Evolutionary conservation across 2,113 vertebrate genomes (phyloP).

Genomic region (Ictalurus furcatus): DNA sequence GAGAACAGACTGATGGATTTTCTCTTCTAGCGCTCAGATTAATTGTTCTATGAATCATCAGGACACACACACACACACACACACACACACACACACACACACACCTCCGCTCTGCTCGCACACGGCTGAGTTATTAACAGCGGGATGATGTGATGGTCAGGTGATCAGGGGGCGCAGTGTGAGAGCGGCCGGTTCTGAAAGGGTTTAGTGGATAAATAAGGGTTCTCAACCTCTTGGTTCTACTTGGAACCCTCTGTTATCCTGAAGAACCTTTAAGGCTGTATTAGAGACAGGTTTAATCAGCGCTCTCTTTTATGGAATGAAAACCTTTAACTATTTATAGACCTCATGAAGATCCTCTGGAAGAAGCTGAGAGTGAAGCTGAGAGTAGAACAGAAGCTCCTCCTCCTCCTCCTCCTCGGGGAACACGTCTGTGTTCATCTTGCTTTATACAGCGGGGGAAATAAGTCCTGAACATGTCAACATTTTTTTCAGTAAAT

Average conservation of each 20-base stretch:
- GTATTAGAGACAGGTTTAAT: background rate
- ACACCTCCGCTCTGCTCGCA: background rate
- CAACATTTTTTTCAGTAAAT: too few species aligned
- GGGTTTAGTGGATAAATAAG: too few species aligned
- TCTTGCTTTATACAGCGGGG: too few species aligned
- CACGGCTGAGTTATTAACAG: background rate
- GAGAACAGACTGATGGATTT: background rate
- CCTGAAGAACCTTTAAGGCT: background rate
- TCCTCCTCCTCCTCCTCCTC: too few species aligned
- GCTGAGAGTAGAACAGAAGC: too few species aligned
- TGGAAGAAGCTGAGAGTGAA: too few species aligned
- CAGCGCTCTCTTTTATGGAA: background rate
- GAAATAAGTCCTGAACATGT: too few species aligned
- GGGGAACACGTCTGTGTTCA: too few species aligned
- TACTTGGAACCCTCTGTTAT: too few species aligned
- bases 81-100: background rate
- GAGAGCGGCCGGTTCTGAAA: background rate
- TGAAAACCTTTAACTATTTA: background rate
- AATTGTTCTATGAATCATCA: background rate
- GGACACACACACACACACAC: background rate
- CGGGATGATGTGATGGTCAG: background rate
- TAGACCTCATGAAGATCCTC: background rate
- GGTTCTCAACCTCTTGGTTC: too few species aligned
- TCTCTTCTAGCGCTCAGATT: background rate
- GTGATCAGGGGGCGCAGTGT: background rate